Conservation (phyloP, 2,113 vertebrate genomes). For the Hippocampus barbouri region DNA sequence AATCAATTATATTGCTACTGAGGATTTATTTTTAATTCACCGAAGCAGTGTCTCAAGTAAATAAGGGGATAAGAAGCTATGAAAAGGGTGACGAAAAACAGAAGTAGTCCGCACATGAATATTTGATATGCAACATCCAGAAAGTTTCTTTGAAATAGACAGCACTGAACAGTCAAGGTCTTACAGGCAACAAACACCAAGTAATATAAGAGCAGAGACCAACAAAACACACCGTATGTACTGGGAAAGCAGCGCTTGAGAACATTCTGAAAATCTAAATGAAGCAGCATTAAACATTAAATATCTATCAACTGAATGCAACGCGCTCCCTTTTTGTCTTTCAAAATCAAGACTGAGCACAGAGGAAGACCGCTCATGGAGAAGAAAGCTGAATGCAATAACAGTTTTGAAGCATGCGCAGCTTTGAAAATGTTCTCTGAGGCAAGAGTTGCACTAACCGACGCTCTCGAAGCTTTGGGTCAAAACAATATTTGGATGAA, state of each 20-base stretch:
- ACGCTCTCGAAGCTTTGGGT: not conserved
- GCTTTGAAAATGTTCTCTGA: slow-evolving; percentile 13
- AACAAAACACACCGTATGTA: not conserved
- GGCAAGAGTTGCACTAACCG: not conserved
- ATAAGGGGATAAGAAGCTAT: no score
- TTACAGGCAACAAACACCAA: not conserved
- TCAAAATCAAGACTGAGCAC: slow-evolving; percentile 1
- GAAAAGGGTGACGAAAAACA: no score
- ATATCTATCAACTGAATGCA: not conserved
- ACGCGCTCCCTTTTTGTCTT: slow-evolving; percentile 12
- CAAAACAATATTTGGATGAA: not conserved
- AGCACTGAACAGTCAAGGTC: not conserved
- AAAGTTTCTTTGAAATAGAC: not conserved
- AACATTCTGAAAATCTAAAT: slow-evolving; percentile 3
- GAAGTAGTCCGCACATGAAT: no score
- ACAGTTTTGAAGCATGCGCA: not conserved
- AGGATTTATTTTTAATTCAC: not conserved
- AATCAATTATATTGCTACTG: not conserved
- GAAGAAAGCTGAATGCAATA: not conserved
- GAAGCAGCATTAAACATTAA: slow-evolving; percentile 6
- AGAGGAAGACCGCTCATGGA: not conserved
- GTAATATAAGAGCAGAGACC: not conserved
- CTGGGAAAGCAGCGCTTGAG: not conserved
- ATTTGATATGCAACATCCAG: not conserved
- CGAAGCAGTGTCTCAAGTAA: not conserved